phyloP scores from a whole-genome alignment of 2,797 vertebrate species.

The Paguma larvata region DNA sequence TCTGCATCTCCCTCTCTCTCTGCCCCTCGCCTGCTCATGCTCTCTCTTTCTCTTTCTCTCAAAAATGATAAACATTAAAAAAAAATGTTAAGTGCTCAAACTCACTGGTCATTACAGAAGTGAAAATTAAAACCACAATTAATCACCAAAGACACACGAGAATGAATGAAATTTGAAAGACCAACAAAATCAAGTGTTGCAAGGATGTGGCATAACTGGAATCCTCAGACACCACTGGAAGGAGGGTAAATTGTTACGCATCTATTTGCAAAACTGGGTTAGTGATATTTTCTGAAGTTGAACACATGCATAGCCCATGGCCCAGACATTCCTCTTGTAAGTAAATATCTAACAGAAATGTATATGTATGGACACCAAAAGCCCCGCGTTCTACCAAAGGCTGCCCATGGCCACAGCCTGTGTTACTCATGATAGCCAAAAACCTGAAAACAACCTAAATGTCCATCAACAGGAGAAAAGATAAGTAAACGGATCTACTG shows the following conservation, averaged over 20 bases:
- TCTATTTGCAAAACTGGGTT: neutral
- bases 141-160: neutral
- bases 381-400: neutral
- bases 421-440: neutral
- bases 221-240: neutral
- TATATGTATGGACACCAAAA: neutral
- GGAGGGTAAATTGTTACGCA: neutral
- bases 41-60: too few relatives aligned
- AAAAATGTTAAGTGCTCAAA: neutral
- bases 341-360: neutral
- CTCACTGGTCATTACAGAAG: neutral
- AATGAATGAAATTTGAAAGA: neutral
- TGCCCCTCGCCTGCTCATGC: too few relatives aligned
- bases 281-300: neutral
- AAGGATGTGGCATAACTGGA: neutral
- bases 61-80: too few relatives aligned
- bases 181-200: neutral
- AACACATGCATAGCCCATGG: neutral
- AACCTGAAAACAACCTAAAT: neutral
- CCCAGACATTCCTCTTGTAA: neutral
- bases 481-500: neutral
- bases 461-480: neutral
- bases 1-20: too few relatives aligned
- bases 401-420: neutral
- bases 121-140: slow-evolving; percentile 39